Evolutionary conservation across 2,113 vertebrate species (phyloP).

Genomic region (Xenopus borealis): DNA sequence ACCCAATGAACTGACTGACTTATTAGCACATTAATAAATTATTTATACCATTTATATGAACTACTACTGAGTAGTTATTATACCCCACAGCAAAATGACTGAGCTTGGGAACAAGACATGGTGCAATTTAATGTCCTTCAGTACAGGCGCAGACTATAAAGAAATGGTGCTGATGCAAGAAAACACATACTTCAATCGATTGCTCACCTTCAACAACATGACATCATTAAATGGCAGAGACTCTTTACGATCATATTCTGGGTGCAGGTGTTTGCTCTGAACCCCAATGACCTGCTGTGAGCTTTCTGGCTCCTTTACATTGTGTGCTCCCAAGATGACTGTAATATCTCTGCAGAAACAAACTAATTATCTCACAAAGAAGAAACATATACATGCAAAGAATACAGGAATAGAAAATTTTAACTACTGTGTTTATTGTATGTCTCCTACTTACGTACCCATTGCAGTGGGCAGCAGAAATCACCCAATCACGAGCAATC

Average conservation of each 20-base stretch:
- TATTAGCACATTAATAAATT: too few relatives aligned
- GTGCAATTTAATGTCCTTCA: too few relatives aligned
- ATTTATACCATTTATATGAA: too few relatives aligned
- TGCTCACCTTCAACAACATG: constrained; percentile 54
- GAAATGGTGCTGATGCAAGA: too few relatives aligned
- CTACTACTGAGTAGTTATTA: too few relatives aligned
- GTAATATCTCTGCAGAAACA: constrained; percentile 41
- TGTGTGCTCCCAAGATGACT: constrained; percentile 54
- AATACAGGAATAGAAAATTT: neutral
- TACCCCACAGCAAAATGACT: too few relatives aligned
- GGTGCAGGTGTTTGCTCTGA: constrained; percentile 39
- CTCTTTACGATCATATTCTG: fast-evolving
- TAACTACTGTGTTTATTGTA: too few relatives aligned
- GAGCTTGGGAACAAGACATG: too few relatives aligned
- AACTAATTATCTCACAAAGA: neutral
- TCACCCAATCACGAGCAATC: constrained; percentile 53
- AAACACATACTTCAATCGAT: too few relatives aligned
- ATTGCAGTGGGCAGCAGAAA: constrained; percentile 55
- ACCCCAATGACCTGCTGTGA: constrained; percentile 52
- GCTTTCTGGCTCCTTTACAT: neutral
- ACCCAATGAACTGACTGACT: too few relatives aligned
- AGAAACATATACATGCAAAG: neutral
- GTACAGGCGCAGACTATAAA: too few relatives aligned
- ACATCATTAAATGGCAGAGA: fast-evolving
- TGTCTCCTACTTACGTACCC: constrained; percentile 45